Percentiles rank a stretch among this genome's conserved stretches.
These are phyloP conservation scores for Gnathonemus longibarbis DNA, from an alignment of 2,113 vertebrate genomes.

Conservation along the genomic window DNA sequence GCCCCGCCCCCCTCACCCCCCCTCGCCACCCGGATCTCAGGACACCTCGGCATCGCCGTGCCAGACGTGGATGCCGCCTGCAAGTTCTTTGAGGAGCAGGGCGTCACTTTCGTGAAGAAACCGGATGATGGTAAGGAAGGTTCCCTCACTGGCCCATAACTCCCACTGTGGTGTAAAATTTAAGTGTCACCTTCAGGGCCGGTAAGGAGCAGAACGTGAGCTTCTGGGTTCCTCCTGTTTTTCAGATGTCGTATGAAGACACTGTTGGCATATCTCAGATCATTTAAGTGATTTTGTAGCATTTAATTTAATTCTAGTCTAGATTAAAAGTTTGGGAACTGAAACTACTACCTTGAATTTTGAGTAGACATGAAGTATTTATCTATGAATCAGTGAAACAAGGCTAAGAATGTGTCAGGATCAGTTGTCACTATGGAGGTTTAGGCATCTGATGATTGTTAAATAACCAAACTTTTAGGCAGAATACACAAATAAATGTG, in stretches of 20 bases:
- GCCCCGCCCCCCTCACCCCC: background rate
- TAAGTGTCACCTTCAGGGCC: background rate
- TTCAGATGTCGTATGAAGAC: background rate
- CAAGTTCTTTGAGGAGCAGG: conserved; percentile 87
- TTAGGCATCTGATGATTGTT: background rate
- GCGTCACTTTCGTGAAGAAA: conserved; percentile 93
- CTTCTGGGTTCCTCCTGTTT: background rate
- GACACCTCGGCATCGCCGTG: conserved; percentile 93
- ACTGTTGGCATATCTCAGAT: background rate
- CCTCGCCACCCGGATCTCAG: conserved; percentile 44
- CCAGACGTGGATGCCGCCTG: conserved; percentile 85
- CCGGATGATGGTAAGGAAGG: conserved; percentile 79
- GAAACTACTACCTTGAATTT: background rate
- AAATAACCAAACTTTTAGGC: background rate
- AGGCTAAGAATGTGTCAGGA: background rate
- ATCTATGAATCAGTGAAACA: background rate
- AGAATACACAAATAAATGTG: background rate
- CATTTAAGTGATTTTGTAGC: background rate
- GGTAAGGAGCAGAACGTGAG: background rate
- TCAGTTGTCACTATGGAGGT: background rate
- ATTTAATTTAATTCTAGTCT: background rate
- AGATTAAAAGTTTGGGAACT: background rate
- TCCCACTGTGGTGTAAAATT: background rate
- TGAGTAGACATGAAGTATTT: background rate
- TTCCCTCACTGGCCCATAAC: background rate